These are phyloP conservation scores for Lycaena phlaeas DNA, from an alignment of 2,888 invertebrate species.

Conservation along the genomic window DNA sequence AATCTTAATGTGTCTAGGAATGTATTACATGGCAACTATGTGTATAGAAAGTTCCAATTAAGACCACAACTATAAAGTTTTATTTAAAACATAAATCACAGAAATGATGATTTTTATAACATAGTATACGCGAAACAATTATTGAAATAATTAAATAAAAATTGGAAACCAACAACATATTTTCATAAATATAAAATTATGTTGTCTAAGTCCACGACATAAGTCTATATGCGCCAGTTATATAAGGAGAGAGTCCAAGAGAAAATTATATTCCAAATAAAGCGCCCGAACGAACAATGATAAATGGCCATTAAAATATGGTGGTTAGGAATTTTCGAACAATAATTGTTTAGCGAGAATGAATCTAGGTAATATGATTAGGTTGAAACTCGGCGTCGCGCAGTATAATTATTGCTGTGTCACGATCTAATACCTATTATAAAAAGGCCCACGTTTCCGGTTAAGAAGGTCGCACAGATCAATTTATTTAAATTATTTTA, in stretches of 20 bases:
- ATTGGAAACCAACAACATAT: too few species aligned
- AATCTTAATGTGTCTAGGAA: too few species aligned
- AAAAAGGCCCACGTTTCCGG: conserved; percentile 29
- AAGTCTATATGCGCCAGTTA: background rate
- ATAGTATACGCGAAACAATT: too few species aligned
- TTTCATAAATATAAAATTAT: too few species aligned
- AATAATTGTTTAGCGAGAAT: conserved; percentile 15
- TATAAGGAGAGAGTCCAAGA: background rate
- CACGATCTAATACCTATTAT: conserved; percentile 27
- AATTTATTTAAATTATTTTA: conserved; percentile 27
- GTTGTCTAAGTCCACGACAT: too few species aligned
- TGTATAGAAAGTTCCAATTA: too few species aligned
- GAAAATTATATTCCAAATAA: conserved; percentile 8
- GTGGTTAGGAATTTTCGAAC: conserved; percentile 10
- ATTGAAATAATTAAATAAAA: too few species aligned
- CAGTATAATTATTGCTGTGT: conserved; percentile 21
- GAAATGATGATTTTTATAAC: too few species aligned
- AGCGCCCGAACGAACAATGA: conserved; percentile 9
- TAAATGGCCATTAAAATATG: conserved; percentile 4
- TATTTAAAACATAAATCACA: too few species aligned
- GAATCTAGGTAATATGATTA: conserved; percentile 20
- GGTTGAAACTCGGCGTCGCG: conserved; percentile 16
- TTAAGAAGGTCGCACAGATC: conserved; percentile 28
- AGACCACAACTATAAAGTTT: too few species aligned
- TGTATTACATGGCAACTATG: too few species aligned